phyloP scores from a whole-genome alignment of 2,113 vertebrate species.

The Oncorhynchus keta region DNA sequence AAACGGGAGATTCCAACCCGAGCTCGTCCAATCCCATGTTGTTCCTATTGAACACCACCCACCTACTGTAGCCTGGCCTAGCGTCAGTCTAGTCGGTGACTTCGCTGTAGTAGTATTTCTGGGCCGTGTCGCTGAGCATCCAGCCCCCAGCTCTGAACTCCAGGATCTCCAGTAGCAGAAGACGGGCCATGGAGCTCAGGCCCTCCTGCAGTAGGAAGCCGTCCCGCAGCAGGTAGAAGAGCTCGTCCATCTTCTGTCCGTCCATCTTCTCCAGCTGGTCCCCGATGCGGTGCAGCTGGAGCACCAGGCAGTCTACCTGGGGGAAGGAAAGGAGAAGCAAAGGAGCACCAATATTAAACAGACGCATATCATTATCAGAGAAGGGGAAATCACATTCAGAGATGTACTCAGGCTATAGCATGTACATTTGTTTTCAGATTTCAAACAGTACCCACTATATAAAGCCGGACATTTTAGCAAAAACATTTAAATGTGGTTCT shows the following conservation, averaged over 20 bases:
- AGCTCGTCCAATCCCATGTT: too few species aligned
- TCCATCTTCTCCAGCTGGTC: slow-evolving; percentile 95
- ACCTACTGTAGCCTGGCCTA: neutral
- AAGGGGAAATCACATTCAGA: too few species aligned
- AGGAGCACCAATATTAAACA: neutral
- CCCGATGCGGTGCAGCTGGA: slow-evolving; percentile 93
- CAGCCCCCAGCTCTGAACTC: slow-evolving; percentile 93
- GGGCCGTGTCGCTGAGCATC: slow-evolving; percentile 85
- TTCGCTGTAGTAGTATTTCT: slow-evolving; percentile 97
- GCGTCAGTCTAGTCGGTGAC: slow-evolving; percentile 73
- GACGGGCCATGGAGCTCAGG: slow-evolving; percentile 86
- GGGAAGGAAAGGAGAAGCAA: neutral
- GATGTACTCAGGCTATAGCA: too few species aligned
- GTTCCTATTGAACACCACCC: neutral
- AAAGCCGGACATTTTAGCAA: too few species aligned
- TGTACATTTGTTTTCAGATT: too few species aligned
- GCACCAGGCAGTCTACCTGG: slow-evolving; percentile 93
- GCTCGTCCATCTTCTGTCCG: slow-evolving; percentile 87
- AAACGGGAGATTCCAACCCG: too few species aligned
- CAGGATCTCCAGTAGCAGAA: slow-evolving; percentile 93
- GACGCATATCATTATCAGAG: too few species aligned
- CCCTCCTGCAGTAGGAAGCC: slow-evolving; percentile 90
- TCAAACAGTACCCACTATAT: too few species aligned
- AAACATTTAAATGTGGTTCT: too few species aligned
- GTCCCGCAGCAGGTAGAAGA: slow-evolving; percentile 90